Evolutionary conservation across 2,797 vertebrate species (phyloP), one percentile per base, ranked within the genome.

Genomic region (Eulemur mongoz): DNA sequence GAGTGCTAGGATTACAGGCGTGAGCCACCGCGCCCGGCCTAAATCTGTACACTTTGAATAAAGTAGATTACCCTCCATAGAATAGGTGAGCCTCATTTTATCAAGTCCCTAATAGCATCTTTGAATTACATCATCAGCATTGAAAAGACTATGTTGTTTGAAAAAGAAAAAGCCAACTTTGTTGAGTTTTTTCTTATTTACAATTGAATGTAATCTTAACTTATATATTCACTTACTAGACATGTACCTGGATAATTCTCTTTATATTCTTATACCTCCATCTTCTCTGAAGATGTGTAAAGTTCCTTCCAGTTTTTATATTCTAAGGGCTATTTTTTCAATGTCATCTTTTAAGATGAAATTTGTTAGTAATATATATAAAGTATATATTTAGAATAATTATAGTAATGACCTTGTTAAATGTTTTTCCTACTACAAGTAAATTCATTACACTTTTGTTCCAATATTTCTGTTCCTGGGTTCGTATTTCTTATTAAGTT

Each of bases 401-500:
- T 52, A 59, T 54, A 84, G 80, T 10, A 89, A 89, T 67, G 73
- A 54, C 13, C 13, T 92, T 76, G n/a, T 43, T 40, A 94, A 80
- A 8, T 95, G 7, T 87, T 94, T 91, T 70, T 35, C 1, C 12
- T 79, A 35, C n/a, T 45, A 82, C 8, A 80, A 80, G 57, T 45
- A 95, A 89, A 88, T 79, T 14, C 17, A 80, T 84, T 83, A 78
- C 22, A 54, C 6, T 38, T 72, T 87, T 92, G 4, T 70, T 87
- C 54, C 61, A 92, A 73, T 32, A 50, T 11, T 87, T 81, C 63
- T 69, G 22, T 67, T 83, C 35, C 54, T 88, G 63, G 4, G 83
- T 94, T 96, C 25, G 48, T 91, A 40, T 61, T 69, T 93, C n/a
- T 79, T 61, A 76, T 8, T 79, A 87, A 83, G 43, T 90, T 94